phyloP scores from a whole-genome alignment of 2,113 vertebrate species.

The Rhinolophus ferrumequinum region DNA sequence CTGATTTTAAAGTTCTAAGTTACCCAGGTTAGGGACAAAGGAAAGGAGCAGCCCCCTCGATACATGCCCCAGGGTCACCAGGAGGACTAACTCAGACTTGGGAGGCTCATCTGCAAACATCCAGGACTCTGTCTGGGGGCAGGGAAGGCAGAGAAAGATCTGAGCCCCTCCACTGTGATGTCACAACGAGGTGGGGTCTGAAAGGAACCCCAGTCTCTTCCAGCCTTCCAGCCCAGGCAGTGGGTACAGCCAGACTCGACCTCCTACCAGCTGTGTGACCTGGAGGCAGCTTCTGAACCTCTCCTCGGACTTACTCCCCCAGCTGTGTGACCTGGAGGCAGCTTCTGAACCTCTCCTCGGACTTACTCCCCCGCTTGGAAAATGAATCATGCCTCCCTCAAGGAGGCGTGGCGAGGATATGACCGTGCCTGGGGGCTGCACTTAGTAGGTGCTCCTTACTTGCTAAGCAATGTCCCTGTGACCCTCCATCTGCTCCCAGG shows the following conservation, averaged over 20 bases:
- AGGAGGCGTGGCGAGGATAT: accelerated
- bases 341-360: background rate
- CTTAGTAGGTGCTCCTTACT: background rate
- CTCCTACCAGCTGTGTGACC: background rate
- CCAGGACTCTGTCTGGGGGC: background rate
- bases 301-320: background rate
- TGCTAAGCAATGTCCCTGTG: accelerated
- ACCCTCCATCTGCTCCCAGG: background rate
- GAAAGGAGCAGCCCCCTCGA: background rate
- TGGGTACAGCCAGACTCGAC: accelerated
- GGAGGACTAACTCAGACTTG: background rate
- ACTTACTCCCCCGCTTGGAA: background rate
- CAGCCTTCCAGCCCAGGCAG: background rate
- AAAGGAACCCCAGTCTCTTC: too few species aligned
- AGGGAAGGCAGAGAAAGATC: background rate
- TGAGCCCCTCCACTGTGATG: background rate
- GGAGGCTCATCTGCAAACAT: accelerated
- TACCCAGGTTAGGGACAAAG: background rate
- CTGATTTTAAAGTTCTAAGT: background rate
- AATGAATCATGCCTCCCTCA: background rate
- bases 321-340: background rate
- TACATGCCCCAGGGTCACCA: too few species aligned
- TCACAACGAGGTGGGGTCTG: background rate
- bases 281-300: background rate
- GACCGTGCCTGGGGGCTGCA: background rate